phyloP scores from a whole-genome alignment of 2,797 vertebrate genomes.

The Decapterus maruadsi region DNA sequence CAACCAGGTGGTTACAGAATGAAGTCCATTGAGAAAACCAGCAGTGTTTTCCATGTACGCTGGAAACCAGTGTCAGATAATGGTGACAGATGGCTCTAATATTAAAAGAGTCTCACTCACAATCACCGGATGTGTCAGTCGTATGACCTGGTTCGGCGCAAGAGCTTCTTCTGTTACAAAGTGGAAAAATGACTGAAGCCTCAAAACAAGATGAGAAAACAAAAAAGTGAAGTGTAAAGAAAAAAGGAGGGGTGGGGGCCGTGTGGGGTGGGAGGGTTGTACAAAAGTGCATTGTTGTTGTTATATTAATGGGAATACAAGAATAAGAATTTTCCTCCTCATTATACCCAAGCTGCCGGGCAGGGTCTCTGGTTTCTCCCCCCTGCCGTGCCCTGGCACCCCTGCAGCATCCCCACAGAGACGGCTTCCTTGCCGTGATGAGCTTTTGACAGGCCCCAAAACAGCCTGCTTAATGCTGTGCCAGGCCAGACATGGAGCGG shows the following conservation, averaged over 20 bases:
- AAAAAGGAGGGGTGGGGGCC: neutral
- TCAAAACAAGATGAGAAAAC: conserved; percentile 47
- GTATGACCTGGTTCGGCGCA: conserved; percentile 1
- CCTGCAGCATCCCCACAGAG: conserved; percentile 83
- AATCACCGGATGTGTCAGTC: neutral
- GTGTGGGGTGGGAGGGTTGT: conserved; percentile 45
- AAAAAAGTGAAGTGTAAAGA: conserved; percentile 27
- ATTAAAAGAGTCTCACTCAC: neutral
- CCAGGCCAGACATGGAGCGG: conserved; percentile 87
- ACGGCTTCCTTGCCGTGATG: conserved; percentile 87
- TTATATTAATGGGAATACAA: conserved; percentile 85
- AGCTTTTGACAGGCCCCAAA: conserved; percentile 89
- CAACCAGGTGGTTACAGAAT: conserved; percentile 32
- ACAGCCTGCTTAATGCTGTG: conserved; percentile 84
- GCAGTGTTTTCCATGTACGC: conserved; percentile 22
- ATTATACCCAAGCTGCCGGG: conserved; percentile 84
- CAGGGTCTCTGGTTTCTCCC: conserved; percentile 84
- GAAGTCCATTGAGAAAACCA: conserved; percentile 50
- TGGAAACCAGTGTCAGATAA: conserved; percentile 32
- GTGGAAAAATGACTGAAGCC: neutral
- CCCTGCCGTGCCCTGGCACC: conserved; percentile 86
- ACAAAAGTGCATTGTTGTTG: conserved; percentile 83
- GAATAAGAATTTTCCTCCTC: conserved; percentile 85
- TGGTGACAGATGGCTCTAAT: neutral
- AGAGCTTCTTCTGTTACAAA: conserved; percentile 8